Base-by-base conservation (phyloP, 1,140 invertebrate species). In the Drosophila paulistorum region DNA sequence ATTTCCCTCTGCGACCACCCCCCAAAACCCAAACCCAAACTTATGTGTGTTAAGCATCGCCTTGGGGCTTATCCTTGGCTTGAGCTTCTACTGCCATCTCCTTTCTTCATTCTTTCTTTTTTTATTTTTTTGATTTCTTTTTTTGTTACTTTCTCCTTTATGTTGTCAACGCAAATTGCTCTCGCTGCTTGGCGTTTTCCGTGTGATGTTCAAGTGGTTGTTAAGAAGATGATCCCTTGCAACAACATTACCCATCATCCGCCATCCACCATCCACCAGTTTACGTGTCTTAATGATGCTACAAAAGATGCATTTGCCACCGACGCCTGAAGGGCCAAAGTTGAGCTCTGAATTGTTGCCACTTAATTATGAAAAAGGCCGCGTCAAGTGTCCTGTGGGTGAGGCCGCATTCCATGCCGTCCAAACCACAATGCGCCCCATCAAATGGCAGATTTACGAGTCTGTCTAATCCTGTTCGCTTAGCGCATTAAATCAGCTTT, bases 191-290 rank as follows among this genome's bases (percentile, higher is more conserved):
- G 23, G 42, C 42, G 13, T 51, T 83, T 74, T 75, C 67, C 77
- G 76, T 87, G 73, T 87, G 79, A 89, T 87, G 83, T 89, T 89
- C 83, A 89, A 86, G 83, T 86, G 84, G 59, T 73, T 89, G 83
- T 83, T 86, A 74, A 87, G 66, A 77, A 71, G 84, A 77, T 68
- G 83, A 83, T 86, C 65, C 45, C 45, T 4, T 23, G 45, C 45
- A 51, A 51, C 45, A 51, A 23, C 17, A 51, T 51, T 17, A 51
- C 10, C 45, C 45, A 20, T n/a, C 45, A 51, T 51, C 17, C 45
- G 17, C 10, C 17, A 51, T 23, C 45, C 45, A 51, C 17, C 62
- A 57, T 30, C 64, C 54, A 33, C 37, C 68, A 58, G 42, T 61
- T 30, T 77, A 77, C 84, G 73, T 87, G 84, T 83, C 84, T 83